Evolutionary conservation across 2,113 vertebrate species (phyloP).

Genomic region (Rhinolophus sinicus): DNA sequence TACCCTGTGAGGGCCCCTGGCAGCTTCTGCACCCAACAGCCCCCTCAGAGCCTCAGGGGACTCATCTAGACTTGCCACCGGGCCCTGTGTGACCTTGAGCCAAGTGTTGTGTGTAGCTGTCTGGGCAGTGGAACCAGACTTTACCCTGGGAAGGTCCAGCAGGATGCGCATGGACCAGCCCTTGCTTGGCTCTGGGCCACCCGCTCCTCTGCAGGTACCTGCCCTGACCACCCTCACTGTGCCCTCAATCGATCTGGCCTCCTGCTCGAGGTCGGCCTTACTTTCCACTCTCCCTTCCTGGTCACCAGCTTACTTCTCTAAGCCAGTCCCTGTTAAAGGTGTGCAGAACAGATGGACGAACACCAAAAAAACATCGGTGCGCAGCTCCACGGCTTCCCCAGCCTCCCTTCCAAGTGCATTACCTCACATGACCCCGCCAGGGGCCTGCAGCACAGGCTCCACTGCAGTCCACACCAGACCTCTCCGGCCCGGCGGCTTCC

Average conservation of each 20-base stretch:
- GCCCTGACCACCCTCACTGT: not conserved
- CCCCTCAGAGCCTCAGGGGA: no score
- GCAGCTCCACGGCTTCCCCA: not conserved
- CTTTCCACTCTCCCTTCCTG: not conserved
- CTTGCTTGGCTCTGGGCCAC: not conserved
- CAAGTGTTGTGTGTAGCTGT: rapidly evolving
- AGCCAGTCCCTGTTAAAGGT: conserved; percentile 45
- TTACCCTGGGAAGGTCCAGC: not conserved
- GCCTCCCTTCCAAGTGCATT: not conserved
- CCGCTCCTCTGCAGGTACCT: not conserved
- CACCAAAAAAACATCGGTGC: not conserved
- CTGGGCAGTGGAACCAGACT: not conserved
- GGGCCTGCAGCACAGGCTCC: not conserved
- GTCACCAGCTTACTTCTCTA: not conserved
- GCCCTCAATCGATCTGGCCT: not conserved
- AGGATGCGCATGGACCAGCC: not conserved
- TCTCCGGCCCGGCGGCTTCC: not conserved
- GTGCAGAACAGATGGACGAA: conserved; percentile 39
- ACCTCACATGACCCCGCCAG: not conserved
- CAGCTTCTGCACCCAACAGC: not conserved
- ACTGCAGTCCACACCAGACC: not conserved
- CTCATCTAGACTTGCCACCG: not conserved
- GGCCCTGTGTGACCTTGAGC: not conserved
- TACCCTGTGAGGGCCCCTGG: not conserved
- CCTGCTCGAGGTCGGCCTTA: not conserved